A percentile compares a stretch with the other conserved stretches of the same genome.
These are phyloP conservation scores for Cotesia chilonis DNA, from an alignment of 1,140 invertebrate genomes.

Conservation along the genomic window DNA sequence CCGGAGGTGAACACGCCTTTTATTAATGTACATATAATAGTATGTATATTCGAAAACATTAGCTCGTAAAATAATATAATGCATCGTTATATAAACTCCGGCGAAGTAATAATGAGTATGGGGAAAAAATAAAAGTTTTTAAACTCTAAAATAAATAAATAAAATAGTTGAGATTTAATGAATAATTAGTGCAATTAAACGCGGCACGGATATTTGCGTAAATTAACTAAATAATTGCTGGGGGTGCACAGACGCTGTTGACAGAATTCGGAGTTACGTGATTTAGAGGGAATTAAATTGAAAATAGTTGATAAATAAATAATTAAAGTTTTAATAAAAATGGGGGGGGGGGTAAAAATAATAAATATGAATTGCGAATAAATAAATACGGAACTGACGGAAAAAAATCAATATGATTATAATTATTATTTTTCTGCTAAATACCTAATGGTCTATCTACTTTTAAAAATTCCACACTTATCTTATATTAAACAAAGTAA, in stretches of 20 bases:
- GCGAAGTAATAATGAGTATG: no score
- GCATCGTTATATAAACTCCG: conserved; percentile 13
- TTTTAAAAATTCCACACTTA: conserved; percentile 1
- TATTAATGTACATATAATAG: conserved; percentile 21
- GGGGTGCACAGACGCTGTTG: conserved; percentile 15
- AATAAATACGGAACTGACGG: no score
- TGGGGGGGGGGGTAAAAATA: no score
- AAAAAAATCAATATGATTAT: no score
- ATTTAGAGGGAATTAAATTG: conserved; percentile 17
- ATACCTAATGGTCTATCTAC: no score
- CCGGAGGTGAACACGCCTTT: conserved; percentile 25
- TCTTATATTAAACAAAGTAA: neutral
- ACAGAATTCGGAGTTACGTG: conserved; percentile 21
- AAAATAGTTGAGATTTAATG: conserved; percentile 20
- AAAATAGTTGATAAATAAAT: conserved; percentile 6
- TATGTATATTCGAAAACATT: conserved; percentile 1
- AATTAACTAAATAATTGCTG: conserved; percentile 39
- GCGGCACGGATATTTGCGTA: conserved; percentile 36
- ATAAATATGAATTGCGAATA: no score
- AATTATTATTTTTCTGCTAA: neutral
- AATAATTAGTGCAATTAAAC: conserved; percentile 41
- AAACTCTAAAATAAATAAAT: neutral
- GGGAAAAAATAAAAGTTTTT: neutral
- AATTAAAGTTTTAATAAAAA: neutral
- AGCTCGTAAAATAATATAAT: conserved; percentile 10